Evolutionary conservation across 2,888 invertebrate species (phyloP).

Genomic region (Lepas anatifera): DNA sequence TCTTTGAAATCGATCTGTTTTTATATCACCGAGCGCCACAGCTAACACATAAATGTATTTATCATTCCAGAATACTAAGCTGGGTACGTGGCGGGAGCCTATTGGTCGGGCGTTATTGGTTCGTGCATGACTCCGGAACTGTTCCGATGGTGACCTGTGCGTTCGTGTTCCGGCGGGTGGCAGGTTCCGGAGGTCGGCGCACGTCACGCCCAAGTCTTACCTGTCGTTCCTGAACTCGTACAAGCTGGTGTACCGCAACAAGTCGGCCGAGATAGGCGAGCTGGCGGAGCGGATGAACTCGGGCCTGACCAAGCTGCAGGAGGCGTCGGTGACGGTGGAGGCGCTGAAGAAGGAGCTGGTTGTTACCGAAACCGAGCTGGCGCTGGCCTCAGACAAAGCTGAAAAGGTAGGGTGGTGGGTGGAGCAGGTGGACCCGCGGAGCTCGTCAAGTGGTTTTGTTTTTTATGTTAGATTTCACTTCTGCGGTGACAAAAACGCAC

Average conservation of each 20-base stretch:
- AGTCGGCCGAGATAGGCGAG: conserved; percentile 76
- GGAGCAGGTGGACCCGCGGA: not conserved
- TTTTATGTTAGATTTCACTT: too few species aligned
- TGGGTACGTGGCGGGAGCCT: too few species aligned
- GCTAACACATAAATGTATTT: too few species aligned
- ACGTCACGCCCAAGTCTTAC: conserved; percentile 95
- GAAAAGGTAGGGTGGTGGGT: conserved; percentile 48
- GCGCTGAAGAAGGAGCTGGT: conserved; percentile 81
- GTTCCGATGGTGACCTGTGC: too few species aligned
- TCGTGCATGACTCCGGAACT: too few species aligned
- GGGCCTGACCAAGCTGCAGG: conserved; percentile 84
- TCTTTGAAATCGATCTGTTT: too few species aligned
- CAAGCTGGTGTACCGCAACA: conserved; percentile 81
- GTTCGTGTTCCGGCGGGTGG: too few species aligned
- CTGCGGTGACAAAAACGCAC: too few species aligned
- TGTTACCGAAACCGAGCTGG: conserved; percentile 87
- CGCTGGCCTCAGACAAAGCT: conserved; percentile 82
- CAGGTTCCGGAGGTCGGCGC: conserved; percentile 79
- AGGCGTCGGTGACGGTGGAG: conserved; percentile 88
- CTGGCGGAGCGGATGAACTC: conserved; percentile 90
- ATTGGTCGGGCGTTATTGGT: too few species aligned
- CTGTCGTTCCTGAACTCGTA: conserved; percentile 90
- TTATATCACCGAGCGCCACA: not conserved
- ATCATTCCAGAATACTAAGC: too few species aligned
- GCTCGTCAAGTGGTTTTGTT: too few species aligned